A percentile compares a stretch with the other conserved stretches of the same genome.
Conservation (phyloP, 2,888 invertebrate genomes). For the Campoletis raptor region DNA sequence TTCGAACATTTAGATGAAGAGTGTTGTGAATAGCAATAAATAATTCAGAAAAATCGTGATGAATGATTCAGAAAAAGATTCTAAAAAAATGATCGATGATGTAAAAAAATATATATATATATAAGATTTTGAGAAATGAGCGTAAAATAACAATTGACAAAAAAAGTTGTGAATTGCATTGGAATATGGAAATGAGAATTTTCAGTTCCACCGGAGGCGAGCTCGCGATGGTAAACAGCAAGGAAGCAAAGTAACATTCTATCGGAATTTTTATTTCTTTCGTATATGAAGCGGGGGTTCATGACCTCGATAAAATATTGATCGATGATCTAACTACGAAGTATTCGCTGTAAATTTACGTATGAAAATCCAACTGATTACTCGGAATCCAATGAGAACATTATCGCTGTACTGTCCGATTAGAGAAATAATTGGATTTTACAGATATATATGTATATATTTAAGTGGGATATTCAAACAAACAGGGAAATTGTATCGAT, state of each 20-base stretch:
- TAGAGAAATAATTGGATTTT: slow-evolving; percentile 40
- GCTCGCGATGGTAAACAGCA: slow-evolving; percentile 18
- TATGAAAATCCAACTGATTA: slow-evolving; percentile 36
- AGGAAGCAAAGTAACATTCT: slow-evolving; percentile 33
- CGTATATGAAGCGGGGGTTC: slow-evolving; percentile 37
- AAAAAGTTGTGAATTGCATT: background rate
- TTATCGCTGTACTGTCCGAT: slow-evolving; percentile 22
- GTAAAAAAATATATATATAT: background rate
- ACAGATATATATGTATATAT: slow-evolving; percentile 28
- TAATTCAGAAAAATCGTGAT: background rate
- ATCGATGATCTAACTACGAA: slow-evolving; percentile 60
- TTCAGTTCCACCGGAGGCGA: slow-evolving; percentile 5
- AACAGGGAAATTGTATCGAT: slow-evolving; percentile 44
- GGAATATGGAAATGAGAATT: slow-evolving; percentile 13
- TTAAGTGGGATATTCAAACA: slow-evolving; percentile 24
- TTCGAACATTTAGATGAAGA: background rate
- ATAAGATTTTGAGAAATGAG: background rate
- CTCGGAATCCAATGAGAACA: slow-evolving; percentile 31
- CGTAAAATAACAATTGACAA: background rate
- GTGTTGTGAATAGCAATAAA: background rate
- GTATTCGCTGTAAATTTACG: slow-evolving; percentile 33
- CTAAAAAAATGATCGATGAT: background rate
- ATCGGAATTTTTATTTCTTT: slow-evolving; percentile 24
- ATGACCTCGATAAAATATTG: slow-evolving; percentile 63
- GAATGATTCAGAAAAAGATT: background rate